Evolutionary conservation across 2,888 invertebrate genomes (phyloP).

Genomic region (Tachina grossa): DNA sequence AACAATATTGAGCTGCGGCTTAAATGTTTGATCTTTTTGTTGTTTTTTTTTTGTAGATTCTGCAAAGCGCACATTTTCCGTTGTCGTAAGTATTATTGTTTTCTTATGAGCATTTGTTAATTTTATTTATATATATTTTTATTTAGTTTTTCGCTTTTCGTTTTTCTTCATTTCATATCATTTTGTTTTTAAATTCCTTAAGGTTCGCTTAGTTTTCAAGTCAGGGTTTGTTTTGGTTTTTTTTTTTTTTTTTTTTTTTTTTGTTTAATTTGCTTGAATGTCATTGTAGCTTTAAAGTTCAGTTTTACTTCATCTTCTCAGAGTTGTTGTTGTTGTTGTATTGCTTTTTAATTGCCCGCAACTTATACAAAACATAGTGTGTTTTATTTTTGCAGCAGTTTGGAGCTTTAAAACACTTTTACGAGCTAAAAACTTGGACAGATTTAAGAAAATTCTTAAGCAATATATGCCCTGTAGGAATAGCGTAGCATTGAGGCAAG

Average conservation of each 20-base stretch:
- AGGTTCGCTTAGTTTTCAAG: constrained; percentile 40
- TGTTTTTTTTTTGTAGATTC: constrained; percentile 19
- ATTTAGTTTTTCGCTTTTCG: constrained; percentile 47
- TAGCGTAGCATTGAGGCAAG: background rate
- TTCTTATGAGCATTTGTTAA: constrained; percentile 61
- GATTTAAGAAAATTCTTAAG: constrained; percentile 42
- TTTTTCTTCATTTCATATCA: constrained; percentile 45
- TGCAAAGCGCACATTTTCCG: constrained; percentile 44
- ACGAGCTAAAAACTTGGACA: constrained; percentile 76
- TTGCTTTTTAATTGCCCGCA: constrained; percentile 56
- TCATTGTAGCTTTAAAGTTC: constrained; percentile 61
- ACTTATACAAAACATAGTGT: constrained; percentile 19
- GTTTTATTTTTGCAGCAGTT: constrained; percentile 38
- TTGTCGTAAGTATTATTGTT: constrained; percentile 62
- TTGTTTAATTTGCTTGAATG: constrained; percentile 42
- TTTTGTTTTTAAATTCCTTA: constrained; percentile 41
- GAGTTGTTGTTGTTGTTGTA: constrained; percentile 28
- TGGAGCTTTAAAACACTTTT: constrained; percentile 74
- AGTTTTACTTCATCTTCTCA: constrained; percentile 43
- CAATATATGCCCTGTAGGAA: constrained; percentile 6
- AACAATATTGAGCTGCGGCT: constrained; percentile 53
- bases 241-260: background rate
- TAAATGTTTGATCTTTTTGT: constrained; percentile 61
- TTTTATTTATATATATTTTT: constrained; percentile 51
- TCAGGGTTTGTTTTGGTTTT: background rate